Evolutionary conservation across 64 coral and sea anemone genomes (phyloP), one percentile per base, ranked within the genome.

Genomic region (Cladopsammia gracilis): DNA sequence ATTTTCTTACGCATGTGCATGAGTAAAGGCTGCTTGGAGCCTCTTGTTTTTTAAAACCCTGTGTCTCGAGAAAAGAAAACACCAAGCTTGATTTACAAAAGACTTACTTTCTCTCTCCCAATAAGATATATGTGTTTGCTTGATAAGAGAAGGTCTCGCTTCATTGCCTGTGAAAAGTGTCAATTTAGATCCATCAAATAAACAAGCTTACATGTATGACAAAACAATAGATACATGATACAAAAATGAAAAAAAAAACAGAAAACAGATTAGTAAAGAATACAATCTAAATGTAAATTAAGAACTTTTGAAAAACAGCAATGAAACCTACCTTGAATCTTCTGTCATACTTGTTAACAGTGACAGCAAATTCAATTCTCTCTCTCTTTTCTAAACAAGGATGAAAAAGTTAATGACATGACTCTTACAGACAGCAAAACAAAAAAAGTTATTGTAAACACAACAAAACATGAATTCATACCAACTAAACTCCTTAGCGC

Each of bases 81-180:
- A 34, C 34, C 34, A 34, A 34, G 34, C 34, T 34, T 34, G 34
- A 34, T 34, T 34, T 34, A 34, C 34, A 34, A 22, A 48, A 4
- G 3, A 73, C 67, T 25, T 88, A 94, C 98, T 76, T 99, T 99
- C 58, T 99, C 98, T 81, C 98, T 93, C 48, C 98, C 98, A 86
- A 99, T 96, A 47, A 99, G 98, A 69, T 99, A 99, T 77, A 99
- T 96, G 64, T 99, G 98, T 83, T 96, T 99, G 94, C 91, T 96
- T 45, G 98, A 99, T 62, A 96, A 66, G 19, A 99, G 78, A 23
- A 99, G 85, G 77, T 99, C 98, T 71, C 98, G 87, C 73, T 99
- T 99, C 64, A 92, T 99, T 59, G 94, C 74, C 83, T 88, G 67
- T 72, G 34, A 70, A 84, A 67, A 49, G 43, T 20, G 60, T 62